Evolutionary conservation across 1,140 invertebrate genomes (phyloP), one percentile per base, ranked within the genome.

Genomic region (Saccostrea glomerata): DNA sequence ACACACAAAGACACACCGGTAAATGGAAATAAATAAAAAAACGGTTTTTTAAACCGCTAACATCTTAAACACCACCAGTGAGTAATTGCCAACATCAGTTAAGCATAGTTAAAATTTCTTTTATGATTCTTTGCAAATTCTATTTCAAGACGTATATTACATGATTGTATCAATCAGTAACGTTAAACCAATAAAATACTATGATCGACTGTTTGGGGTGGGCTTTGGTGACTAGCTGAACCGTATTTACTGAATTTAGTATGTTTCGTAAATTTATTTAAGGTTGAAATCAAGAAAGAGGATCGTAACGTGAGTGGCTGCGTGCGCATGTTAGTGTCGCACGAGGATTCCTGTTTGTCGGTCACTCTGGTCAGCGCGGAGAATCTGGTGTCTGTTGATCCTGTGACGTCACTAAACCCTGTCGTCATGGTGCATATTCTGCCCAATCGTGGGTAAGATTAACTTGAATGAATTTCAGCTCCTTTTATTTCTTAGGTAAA

Each of bases 251-350:
- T 63, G 5, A 20, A 17, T 60, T 60, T 60, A 15, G 20, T 60
- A 15, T 30, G 25, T 82, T 82, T 82, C 40, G 3, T n/a, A n/a
- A n/a, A n/a, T 36, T 55, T 83, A 55, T 82, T 85, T 3, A 55
- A 92, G 91, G 70, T 92, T 55, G 91, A 92, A 60, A 92, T 92
- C 9, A 92, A 92, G 87, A 92, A 92, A 54, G 90, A 90, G 47
- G 90, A 90, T 2, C 84, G 90, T 20, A 47, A 82, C 13, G 82
- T 91, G 11, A 90, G 85, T 56, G 91, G 91, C 0, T 85, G 87
- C 47, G 30, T 92, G 30, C 73, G 89, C 40, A 70, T 92, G n/a
- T 56, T 54, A 30, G 89, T 91, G 82, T 63, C 66, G 1, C 83
- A 88, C 15, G 84, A 70, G 1, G 85, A 87, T 23, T 54, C 86